phyloP scores from a whole-genome alignment of 2,888 invertebrate species.

The Amphimallon solstitiale region DNA sequence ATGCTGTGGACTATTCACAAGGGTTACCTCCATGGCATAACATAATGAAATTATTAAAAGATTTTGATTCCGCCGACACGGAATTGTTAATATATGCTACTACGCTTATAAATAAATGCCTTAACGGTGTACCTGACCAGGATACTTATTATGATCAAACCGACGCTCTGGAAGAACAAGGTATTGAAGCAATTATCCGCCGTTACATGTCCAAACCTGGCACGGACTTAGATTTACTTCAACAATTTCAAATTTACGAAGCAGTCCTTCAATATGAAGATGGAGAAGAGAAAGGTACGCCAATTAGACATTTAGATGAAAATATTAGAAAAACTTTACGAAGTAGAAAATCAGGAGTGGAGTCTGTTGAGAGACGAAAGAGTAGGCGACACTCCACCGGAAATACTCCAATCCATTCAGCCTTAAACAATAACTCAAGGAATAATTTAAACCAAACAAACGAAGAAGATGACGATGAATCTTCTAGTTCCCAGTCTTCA shows the following conservation, averaged over 20 bases:
- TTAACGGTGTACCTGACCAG: constrained; percentile 93
- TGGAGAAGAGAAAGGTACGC: constrained; percentile 76
- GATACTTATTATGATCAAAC: constrained; percentile 98
- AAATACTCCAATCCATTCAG: constrained; percentile 65
- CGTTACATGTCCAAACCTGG: constrained; percentile 92
- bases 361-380: constrained; percentile 78
- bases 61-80: constrained; percentile 95
- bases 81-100: constrained; percentile 96
- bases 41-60: constrained; percentile 84
- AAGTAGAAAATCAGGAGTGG: constrained; percentile 71
- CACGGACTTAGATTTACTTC: constrained; percentile 90
- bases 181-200: constrained; percentile 87
- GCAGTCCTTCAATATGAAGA: constrained; percentile 91
- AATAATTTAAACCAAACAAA: constrained; percentile 51
- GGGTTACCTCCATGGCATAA: constrained; percentile 69
- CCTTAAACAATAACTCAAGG: constrained; percentile 49
- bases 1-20: constrained; percentile 79
- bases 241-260: constrained; percentile 95
- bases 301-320: constrained; percentile 73
- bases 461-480: constrained; percentile 66
- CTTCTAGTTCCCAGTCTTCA: constrained; percentile 71
- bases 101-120: constrained; percentile 93
- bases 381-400: constrained; percentile 81
- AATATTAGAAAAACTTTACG: constrained; percentile 79
- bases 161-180: constrained; percentile 94